Evolutionary conservation across 2,113 vertebrate species (phyloP), one percentile per base, ranked within the genome.

Genomic region (Eurystomus gularis): DNA sequence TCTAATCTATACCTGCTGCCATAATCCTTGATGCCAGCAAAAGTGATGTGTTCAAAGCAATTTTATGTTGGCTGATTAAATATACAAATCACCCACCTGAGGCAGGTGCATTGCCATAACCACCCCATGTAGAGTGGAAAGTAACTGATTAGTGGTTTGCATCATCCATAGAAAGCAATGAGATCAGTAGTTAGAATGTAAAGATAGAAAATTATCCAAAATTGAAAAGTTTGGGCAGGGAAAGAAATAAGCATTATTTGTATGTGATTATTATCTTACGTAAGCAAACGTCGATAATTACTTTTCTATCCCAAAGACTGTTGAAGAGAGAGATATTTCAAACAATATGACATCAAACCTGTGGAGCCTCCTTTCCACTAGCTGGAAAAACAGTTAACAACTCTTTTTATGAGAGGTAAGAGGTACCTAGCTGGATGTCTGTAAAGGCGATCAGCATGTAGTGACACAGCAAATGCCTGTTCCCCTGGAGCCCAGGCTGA

Each of bases 61-160:
- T 96, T 92, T 96, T 97, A 51, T 69, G 71, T 46, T 97, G 90
- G 72, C 88, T 96, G 51, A 80, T 92, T 96, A 96, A 97, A 82
- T 66, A 88, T 39, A 92, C 71, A 96, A 96, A 96, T 71, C 78
- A 96, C 71, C 15, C 49, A 92, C 73, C 60, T 60, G 61, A 94
- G 88, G 42, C 68, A 82, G 64, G 89, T 81, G 68, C 80, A 80
- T 17, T 93, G 54, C 72, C 15, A 17, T 66, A 88, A 81, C 77
- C 25, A 25, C 51, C 90, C 70, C 37, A 75, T 58, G 78, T 58
- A 89, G 31, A 92, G 35, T 66, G 29, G 17, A 61, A 96, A 95
- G 97, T 25, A 89, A 91, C 66, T 95, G 69, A 84, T 54, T 91
- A 69, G 19, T 54, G n/a, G 55, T 96, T 93, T 90, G 40, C 62